phyloP scores from a whole-genome alignment of 2,113 vertebrate genomes.

The Pachyramphus minor region DNA sequence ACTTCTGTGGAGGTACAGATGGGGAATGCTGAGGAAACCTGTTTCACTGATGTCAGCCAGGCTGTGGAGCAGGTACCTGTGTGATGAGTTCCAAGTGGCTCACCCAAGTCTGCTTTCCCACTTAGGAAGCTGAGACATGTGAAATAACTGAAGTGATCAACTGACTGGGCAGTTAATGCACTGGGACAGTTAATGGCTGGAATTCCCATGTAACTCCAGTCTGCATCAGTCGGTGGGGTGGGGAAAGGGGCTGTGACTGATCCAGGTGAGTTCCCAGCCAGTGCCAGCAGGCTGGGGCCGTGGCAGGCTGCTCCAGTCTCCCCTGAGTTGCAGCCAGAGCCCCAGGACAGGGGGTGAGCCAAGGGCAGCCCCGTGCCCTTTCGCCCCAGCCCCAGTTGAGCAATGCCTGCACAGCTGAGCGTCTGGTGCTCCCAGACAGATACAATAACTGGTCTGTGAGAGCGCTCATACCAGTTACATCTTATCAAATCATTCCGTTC shows the following conservation, averaged over 20 bases:
- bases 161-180: neutral
- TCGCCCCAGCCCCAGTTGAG: neutral
- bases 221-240: neutral
- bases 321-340: neutral
- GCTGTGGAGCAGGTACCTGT: neutral
- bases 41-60: neutral
- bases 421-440: neutral
- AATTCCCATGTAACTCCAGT: neutral
- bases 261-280: neutral
- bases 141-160: neutral
- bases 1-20: neutral
- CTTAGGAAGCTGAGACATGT: neutral
- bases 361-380: neutral
- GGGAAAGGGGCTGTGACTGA: neutral
- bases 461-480: conserved; percentile 43
- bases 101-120: neutral
- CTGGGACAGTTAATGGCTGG: neutral
- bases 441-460: conserved; percentile 28
- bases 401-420: neutral
- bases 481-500: conserved; percentile 52
- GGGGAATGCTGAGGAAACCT: neutral
- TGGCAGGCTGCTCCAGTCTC: neutral
- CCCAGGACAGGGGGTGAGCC: neutral
- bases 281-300: neutral
- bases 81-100: neutral